These are phyloP conservation scores for Sternotherus odoratus DNA, from an alignment of 2,797 vertebrate genomes.

Conservation along the genomic window DNA sequence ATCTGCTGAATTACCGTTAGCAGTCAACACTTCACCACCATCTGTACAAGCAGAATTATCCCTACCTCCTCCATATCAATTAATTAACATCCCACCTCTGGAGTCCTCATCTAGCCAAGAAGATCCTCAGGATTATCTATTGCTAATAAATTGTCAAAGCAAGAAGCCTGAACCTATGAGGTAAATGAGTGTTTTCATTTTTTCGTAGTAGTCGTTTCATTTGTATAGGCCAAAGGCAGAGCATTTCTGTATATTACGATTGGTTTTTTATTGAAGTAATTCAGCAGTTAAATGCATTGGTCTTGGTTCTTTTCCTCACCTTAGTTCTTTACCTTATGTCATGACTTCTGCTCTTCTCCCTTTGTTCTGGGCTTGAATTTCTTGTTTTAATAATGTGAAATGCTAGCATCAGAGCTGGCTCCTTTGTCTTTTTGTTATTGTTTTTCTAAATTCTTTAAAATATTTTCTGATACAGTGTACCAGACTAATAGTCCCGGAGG, in stretches of 20 bases:
- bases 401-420: neutral
- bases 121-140: constrained; percentile 97
- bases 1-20: constrained; percentile 87
- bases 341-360: neutral
- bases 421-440: accelerated
- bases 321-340: no score
- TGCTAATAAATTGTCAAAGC: constrained; percentile 98
- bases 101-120: constrained; percentile 92
- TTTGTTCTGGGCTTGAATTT: neutral
- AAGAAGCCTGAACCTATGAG: constrained; percentile 96
- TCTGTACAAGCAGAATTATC: constrained; percentile 81
- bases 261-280: accelerated
- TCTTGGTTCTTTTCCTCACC: no score
- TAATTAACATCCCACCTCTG: constrained; percentile 89
- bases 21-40: constrained; percentile 77
- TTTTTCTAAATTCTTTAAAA: neutral
- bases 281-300: neutral
- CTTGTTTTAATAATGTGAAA: neutral
- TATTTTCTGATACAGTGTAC: neutral
- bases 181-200: constrained; percentile 74
- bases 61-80: constrained; percentile 94
- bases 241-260: neutral
- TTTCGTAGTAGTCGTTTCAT: neutral
- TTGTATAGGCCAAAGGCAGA: neutral
- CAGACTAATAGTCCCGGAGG: neutral